Conservation (phyloP, 2,797 vertebrate genomes). For the Fundulus diaphanus region DNA sequence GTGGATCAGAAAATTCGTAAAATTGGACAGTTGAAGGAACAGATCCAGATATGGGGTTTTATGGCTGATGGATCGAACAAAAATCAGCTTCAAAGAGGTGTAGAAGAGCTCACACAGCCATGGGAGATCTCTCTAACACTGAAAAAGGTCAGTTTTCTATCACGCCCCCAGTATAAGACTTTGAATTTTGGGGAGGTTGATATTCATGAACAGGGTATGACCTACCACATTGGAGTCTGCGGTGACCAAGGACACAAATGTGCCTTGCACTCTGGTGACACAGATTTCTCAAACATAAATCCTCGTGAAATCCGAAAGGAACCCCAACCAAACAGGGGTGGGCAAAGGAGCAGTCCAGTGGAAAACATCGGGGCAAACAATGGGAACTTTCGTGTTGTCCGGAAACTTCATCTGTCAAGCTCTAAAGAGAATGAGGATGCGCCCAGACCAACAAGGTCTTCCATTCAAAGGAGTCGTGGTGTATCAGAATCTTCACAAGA, state of each 20-base stretch:
- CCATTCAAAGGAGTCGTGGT: conserved; percentile 36
- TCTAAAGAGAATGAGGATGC: conserved; percentile 73
- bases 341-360: conserved; percentile 40
- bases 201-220: conserved; percentile 74
- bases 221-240: conserved; percentile 78
- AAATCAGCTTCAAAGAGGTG: conserved; percentile 71
- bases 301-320: conserved; percentile 74
- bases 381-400: conserved; percentile 65
- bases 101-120: conserved; percentile 76
- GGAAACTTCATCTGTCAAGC: conserved; percentile 77
- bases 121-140: conserved; percentile 82
- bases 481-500: conserved; percentile 78
- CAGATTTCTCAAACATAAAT: conserved; percentile 60
- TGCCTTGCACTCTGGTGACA: conserved; percentile 76
- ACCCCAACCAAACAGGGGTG: conserved; percentile 53
- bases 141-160: conserved; percentile 73
- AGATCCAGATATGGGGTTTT: conserved; percentile 77
- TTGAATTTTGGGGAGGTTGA: conserved; percentile 73
- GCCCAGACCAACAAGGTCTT: conserved; percentile 57
- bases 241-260: conserved; percentile 79
- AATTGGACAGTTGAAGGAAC: conserved; percentile 74
- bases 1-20: conserved; percentile 77
- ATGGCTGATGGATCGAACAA: conserved; percentile 67
- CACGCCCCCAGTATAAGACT: conserved; percentile 46
- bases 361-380: conserved; percentile 55